Evolutionary conservation across 2,113 vertebrate species (phyloP).

Genomic region (Nipponia nippon): DNA sequence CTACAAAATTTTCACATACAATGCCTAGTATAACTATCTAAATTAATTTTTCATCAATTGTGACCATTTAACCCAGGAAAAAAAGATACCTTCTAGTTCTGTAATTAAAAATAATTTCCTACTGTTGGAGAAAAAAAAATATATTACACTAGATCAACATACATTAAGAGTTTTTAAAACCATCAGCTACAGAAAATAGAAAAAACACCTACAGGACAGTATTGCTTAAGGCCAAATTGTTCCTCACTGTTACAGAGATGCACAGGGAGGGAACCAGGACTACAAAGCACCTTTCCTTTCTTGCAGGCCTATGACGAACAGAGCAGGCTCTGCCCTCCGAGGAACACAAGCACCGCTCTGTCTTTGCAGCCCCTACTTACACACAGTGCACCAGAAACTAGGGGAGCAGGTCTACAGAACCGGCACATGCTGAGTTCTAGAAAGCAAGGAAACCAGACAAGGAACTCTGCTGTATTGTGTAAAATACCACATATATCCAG

Average conservation of each 20-base stretch:
- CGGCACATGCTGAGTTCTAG: neutral
- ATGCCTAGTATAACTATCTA: neutral
- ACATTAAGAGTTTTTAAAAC: neutral
- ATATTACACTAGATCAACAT: neutral
- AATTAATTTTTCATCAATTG: neutral
- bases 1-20: neutral
- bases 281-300: neutral
- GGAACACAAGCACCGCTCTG: neutral
- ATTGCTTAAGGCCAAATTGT: neutral
- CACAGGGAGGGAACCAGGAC: accelerated
- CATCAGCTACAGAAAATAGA: neutral
- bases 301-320: neutral
- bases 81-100: neutral
- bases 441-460: neutral
- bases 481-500: neutral
- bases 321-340: neutral
- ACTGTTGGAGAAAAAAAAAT: neutral
- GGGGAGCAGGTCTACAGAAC: neutral
- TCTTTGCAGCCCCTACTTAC: neutral
- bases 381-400: neutral
- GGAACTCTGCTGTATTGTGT: neutral
- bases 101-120: neutral
- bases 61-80: neutral
- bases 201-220: neutral
- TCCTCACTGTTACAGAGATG: neutral